These are phyloP conservation scores for Hirtodrosophila alboralis DNA, from an alignment of 2,888 invertebrate genomes.

Conservation along the genomic window DNA sequence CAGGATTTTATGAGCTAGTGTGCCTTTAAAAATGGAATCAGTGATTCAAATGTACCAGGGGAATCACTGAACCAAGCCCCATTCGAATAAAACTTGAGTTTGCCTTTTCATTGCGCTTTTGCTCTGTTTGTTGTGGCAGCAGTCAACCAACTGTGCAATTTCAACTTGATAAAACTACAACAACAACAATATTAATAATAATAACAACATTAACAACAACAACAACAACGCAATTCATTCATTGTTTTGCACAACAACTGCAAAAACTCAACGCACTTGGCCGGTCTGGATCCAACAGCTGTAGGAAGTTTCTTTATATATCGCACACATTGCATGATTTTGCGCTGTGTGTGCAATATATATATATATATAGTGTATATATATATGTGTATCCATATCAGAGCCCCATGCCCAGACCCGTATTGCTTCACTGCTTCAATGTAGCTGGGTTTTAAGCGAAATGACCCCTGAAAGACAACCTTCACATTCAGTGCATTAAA, in stretches of 20 bases:
- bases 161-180: conserved; percentile 60
- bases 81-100: conserved; percentile 18
- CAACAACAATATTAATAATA: conserved; percentile 24
- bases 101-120: conserved; percentile 37
- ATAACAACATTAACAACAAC: conserved; percentile 16
- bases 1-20: conserved; percentile 9
- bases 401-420: conserved; percentile 21
- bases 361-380: background rate
- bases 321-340: conserved; percentile 34
- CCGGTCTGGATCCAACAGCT: conserved; percentile 56
- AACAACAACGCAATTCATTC: conserved; percentile 64
- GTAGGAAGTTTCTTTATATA: conserved; percentile 66
- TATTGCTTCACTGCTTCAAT: conserved; percentile 51
- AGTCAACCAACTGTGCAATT: conserved; percentile 71
- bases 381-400: conserved; percentile 1
- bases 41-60: background rate
- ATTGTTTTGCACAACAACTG: conserved; percentile 56
- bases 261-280: conserved; percentile 55
- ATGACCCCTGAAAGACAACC: conserved; percentile 58
- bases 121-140: conserved; percentile 45
- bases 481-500: conserved; percentile 33
- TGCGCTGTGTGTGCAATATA: conserved; percentile 12
- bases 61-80: conserved; percentile 12
- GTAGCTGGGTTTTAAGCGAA: conserved; percentile 62
- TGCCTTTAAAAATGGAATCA: conserved; percentile 2